Conservation (phyloP, 2,888 invertebrate genomes). For the Melipona bicolor region DNA sequence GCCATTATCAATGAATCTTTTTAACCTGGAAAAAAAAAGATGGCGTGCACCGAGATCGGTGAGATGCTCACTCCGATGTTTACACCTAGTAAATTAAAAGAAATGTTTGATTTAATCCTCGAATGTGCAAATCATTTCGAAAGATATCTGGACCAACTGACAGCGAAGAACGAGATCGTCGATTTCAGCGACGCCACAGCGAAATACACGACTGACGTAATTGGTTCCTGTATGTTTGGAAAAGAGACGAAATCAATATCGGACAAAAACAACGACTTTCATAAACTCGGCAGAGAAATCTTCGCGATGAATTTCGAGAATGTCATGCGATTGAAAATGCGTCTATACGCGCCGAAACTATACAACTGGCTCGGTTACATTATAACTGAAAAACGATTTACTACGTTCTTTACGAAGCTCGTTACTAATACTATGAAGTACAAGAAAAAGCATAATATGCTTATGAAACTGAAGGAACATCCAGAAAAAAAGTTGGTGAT, state of each 20-base stretch:
- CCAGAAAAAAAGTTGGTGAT: conserved; percentile 60
- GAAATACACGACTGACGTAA: conserved; percentile 83
- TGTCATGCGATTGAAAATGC: conserved; percentile 32
- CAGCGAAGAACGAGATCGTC: conserved; percentile 57
- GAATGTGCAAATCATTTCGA: conserved; percentile 83
- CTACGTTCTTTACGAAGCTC: conserved; percentile 77
- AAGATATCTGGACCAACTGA: conserved; percentile 79
- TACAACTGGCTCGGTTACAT: conserved; percentile 65
- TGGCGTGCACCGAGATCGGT: conserved; percentile 84
- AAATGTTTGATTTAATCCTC: conserved; percentile 84
- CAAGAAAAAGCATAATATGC: conserved; percentile 79
- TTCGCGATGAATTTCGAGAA: conserved; percentile 59
- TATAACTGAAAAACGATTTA: conserved; percentile 63
- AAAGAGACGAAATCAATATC: conserved; percentile 79
- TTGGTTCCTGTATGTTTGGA: conserved; percentile 83
- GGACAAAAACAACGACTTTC: conserved; percentile 79
- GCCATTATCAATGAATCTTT: conserved; percentile 83
- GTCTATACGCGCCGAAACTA: conserved; percentile 62
- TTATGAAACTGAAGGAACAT: conserved; percentile 78
- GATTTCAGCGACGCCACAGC: conserved; percentile 77
- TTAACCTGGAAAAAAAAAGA: conserved; percentile 83
- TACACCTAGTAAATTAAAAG: conserved; percentile 85
- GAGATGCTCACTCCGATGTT: conserved; percentile 85
- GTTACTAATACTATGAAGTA: conserved; percentile 79
- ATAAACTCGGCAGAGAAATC: conserved; percentile 76